These are phyloP conservation scores for Planococcus citri DNA, from an alignment of 1,140 invertebrate genomes.

Conservation along the genomic window DNA sequence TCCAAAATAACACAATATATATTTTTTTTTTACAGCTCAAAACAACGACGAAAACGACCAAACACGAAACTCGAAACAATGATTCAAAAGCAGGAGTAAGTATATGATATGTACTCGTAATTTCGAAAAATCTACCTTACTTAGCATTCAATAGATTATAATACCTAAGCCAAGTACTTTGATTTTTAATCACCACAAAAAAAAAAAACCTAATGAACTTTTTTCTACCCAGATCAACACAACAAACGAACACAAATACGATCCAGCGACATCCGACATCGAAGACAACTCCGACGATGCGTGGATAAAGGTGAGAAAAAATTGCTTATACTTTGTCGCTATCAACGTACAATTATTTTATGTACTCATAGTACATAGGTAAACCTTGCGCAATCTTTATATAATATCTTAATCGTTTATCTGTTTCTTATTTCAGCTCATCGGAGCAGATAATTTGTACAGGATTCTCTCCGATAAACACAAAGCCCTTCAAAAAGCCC, in stretches of 20 bases:
- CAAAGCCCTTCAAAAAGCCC: background rate
- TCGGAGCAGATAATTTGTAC: background rate
- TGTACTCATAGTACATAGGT: no score
- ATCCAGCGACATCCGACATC: background rate
- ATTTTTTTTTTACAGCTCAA: background rate
- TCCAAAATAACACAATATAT: no score
- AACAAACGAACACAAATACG: background rate
- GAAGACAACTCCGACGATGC: background rate
- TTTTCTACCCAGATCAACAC: background rate
- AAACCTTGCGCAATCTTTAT: no score
- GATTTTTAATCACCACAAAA: background rate
- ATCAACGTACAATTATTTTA: no score
- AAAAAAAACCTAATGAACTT: background rate
- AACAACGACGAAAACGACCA: background rate
- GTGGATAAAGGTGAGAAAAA: background rate
- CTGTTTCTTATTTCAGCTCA: background rate
- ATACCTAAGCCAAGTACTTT: no score
- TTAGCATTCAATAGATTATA: no score
- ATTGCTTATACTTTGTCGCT: no score
- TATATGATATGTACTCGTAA: background rate
- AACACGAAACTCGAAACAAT: background rate
- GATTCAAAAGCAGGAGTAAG: background rate
- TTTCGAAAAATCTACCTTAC: no score
- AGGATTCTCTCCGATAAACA: background rate
- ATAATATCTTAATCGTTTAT: no score